Percentiles rank a stretch among this genome's conserved stretches.
Conservation (phyloP, 2,113 vertebrate genomes). For the Pampusana beccarii region DNA sequence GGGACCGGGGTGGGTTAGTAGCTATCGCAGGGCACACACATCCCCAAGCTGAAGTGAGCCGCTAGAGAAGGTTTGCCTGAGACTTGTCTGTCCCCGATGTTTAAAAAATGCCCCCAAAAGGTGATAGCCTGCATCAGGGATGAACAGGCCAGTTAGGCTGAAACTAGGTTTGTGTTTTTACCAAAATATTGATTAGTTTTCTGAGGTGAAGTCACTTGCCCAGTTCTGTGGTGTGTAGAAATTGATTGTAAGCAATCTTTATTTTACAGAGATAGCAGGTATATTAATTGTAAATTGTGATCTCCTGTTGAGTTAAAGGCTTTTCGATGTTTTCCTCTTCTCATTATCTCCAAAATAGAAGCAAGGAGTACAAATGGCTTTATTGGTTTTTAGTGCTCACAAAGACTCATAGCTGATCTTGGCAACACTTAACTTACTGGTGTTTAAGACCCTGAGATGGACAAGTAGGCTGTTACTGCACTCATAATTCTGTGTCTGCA, state of each 20-base stretch:
- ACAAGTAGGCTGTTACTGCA: not conserved
- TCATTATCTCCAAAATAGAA: not conserved
- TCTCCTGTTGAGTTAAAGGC: not conserved
- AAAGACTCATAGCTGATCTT: fast-evolving
- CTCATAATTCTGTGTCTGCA: not conserved
- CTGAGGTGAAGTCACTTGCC: too few relatives aligned
- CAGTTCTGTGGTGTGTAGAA: not conserved
- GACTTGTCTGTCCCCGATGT: fast-evolving
- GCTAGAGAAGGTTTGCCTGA: fast-evolving
- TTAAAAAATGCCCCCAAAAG: not conserved
- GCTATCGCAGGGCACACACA: fast-evolving
- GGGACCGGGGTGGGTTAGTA: fast-evolving
- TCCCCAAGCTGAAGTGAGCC: fast-evolving
- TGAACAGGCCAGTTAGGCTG: too few relatives aligned
- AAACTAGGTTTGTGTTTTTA: not conserved
- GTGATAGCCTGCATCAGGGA: fast-evolving
- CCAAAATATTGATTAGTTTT: fast-evolving
- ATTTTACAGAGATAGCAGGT: not conserved
- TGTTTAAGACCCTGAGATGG: not conserved
- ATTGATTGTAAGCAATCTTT: fast-evolving
- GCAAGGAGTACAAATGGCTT: not conserved
- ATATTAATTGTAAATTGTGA: not conserved
- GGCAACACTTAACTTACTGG: fast-evolving
- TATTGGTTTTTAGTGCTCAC: not conserved
- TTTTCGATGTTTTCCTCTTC: fast-evolving